Evolutionary conservation across 2,113 vertebrate genomes (phyloP).

Genomic region (Hoplias malabaricus): DNA sequence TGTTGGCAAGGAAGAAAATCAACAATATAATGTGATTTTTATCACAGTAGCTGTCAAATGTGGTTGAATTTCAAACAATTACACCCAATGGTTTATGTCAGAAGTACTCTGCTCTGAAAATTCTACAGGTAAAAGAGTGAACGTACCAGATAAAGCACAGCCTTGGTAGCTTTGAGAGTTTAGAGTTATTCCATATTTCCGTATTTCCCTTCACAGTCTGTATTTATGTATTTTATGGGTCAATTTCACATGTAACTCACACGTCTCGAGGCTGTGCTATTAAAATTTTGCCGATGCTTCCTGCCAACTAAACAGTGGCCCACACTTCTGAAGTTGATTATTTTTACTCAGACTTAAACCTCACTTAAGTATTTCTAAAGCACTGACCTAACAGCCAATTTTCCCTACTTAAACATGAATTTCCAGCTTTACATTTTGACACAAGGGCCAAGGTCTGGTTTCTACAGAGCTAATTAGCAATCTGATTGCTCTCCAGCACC

Average conservation of each 20-base stretch:
- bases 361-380: background rate
- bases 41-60: background rate
- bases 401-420: background rate
- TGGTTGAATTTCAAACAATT: background rate
- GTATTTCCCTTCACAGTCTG: background rate
- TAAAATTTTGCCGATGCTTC: background rate
- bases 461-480: background rate
- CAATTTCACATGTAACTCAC: background rate
- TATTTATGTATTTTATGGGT: background rate
- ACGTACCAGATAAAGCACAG: background rate
- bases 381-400: background rate
- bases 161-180: background rate
- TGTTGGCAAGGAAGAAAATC: slow-evolving; percentile 3
- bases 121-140: background rate
- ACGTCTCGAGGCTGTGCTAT: background rate
- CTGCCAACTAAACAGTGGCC: background rate
- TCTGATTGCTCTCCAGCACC: background rate
- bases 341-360: background rate
- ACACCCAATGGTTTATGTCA: slow-evolving; percentile 2
- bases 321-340: background rate
- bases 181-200: background rate
- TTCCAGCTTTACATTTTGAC: background rate
- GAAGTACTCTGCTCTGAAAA: background rate
- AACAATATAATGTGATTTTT: slow-evolving; percentile 6
- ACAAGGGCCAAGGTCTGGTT: background rate